Evolutionary conservation across 2,888 invertebrate genomes (phyloP).

Genomic region (Drosophila subsilvestris): DNA sequence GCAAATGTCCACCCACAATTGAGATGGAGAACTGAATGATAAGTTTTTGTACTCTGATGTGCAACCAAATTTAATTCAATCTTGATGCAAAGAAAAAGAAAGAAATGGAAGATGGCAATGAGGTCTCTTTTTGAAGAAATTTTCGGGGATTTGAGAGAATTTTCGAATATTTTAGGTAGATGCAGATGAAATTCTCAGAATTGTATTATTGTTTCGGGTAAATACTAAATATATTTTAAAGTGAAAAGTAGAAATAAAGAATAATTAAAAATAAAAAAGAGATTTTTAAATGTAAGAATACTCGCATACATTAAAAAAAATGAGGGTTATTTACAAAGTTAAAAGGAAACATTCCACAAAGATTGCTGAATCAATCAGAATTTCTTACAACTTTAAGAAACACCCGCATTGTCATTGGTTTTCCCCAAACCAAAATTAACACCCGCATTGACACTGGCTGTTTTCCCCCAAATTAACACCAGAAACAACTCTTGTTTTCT

Average conservation of each 20-base stretch:
- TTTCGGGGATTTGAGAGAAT: neutral
- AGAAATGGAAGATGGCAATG: neutral
- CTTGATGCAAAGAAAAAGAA: neutral
- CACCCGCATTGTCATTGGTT: no score
- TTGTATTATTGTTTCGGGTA: neutral
- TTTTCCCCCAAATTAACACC: neutral
- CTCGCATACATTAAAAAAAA: neutral
- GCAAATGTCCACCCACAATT: conserved; percentile 40
- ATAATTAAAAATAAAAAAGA: no score
- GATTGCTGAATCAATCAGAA: neutral
- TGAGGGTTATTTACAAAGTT: neutral
- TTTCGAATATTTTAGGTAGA: neutral
- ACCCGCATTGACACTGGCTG: neutral
- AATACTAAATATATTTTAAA: neutral
- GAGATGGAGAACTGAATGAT: conserved; percentile 13
- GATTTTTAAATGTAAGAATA: neutral
- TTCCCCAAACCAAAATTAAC: no score
- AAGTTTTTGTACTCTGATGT: conserved; percentile 21
- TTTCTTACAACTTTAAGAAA: neutral
- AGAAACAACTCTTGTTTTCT: neutral
- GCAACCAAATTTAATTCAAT: conserved; percentile 2
- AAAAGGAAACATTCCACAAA: neutral
- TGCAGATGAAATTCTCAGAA: neutral
- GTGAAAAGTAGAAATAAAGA: no score
- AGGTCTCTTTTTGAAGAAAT: neutral